These are phyloP conservation scores for Labia minor DNA, from an alignment of 2,888 invertebrate genomes.

Conservation along the genomic window DNA sequence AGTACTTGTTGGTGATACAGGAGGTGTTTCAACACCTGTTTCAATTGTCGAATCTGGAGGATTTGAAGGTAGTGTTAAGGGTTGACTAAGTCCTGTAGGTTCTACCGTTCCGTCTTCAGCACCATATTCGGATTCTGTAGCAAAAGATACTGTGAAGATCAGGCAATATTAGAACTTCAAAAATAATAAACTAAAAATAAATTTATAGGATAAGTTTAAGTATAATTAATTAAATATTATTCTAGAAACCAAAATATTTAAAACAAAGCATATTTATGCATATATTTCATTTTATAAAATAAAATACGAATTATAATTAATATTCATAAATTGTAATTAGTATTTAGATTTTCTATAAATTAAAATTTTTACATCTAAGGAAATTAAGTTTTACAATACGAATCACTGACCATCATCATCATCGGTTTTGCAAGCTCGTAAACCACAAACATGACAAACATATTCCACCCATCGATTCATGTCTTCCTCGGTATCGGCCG, in stretches of 20 bases:
- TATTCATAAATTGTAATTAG: no score
- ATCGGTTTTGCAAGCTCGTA: constrained; percentile 56
- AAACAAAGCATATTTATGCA: background rate
- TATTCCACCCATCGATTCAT: constrained; percentile 94
- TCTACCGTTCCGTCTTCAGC: constrained; percentile 23
- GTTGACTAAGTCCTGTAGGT: constrained; percentile 14
- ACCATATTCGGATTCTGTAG: constrained; percentile 24
- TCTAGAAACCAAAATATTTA: background rate
- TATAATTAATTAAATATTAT: background rate
- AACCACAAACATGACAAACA: constrained; percentile 82
- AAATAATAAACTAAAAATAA: background rate
- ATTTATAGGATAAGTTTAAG: constrained; percentile 15
- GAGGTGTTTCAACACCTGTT: constrained; percentile 46
- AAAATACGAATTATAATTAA: no score
- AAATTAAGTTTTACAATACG: no score
- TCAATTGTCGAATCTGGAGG: constrained; percentile 25
- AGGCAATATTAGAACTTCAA: background rate
- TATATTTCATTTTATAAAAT: constrained; percentile 14
- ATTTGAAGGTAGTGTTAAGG: constrained; percentile 4
- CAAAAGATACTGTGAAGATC: background rate
- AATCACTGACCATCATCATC: constrained; percentile 34
- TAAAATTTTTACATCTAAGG: no score
- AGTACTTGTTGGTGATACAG: constrained; percentile 49
- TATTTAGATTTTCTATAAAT: no score
- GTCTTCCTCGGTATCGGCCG: constrained; percentile 81